Evolutionary conservation across 1,140 invertebrate species (phyloP).

Genomic region (Hesperophylax magnus): DNA sequence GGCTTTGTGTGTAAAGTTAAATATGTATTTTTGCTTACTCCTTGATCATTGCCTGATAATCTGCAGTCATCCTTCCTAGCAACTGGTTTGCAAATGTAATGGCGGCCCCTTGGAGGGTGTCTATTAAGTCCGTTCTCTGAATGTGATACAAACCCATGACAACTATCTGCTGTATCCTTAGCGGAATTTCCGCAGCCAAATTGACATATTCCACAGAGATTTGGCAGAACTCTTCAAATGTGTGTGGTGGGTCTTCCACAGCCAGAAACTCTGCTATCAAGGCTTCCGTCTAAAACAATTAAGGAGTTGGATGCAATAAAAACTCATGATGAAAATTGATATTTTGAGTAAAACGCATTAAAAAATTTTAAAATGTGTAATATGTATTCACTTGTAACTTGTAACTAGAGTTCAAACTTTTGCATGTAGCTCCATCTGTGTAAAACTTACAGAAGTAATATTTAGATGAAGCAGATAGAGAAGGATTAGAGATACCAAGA

Average conservation of each 20-base stretch:
- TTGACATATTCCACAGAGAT: slow-evolving; percentile 78
- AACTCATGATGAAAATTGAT: too few species aligned
- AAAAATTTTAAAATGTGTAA: too few species aligned
- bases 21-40: slow-evolving; percentile 71
- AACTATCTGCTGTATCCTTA: slow-evolving; percentile 77
- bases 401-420: too few species aligned
- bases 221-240: slow-evolving; percentile 78
- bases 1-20: not conserved
- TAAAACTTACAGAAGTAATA: too few species aligned
- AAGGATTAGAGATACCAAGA: too few species aligned
- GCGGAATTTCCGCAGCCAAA: slow-evolving; percentile 76
- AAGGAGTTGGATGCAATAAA: too few species aligned
- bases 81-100: slow-evolving; percentile 80
- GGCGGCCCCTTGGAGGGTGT: slow-evolving; percentile 78
- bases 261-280: slow-evolving; percentile 80
- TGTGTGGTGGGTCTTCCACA: slow-evolving; percentile 70
- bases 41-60: slow-evolving; percentile 86
- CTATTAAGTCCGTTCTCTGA: slow-evolving; percentile 84
- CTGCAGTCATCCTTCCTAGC: slow-evolving; percentile 80
- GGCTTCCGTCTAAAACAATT: slow-evolving; percentile 64
- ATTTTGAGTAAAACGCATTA: too few species aligned
- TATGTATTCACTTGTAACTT: too few species aligned
- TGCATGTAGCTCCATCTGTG: too few species aligned
- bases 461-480: too few species aligned
- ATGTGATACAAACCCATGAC: slow-evolving; percentile 90